Conservation (phyloP, 2,888 invertebrate species). For the Oligia fasciuncula region DNA sequence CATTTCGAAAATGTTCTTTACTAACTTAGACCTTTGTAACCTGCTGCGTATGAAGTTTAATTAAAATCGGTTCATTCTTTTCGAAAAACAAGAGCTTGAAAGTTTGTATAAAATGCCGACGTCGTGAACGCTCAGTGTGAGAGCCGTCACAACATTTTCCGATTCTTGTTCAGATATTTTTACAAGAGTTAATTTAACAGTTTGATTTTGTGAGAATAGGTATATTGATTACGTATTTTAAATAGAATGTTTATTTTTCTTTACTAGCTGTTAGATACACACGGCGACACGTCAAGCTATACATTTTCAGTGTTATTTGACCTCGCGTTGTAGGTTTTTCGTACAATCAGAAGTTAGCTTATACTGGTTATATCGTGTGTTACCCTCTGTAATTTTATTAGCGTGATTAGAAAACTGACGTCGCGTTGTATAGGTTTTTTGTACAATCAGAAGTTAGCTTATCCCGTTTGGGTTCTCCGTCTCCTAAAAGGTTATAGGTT, state of each 20-base stretch:
- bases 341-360: no score
- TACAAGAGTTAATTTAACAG: conserved; percentile 18
- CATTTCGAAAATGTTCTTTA: no score
- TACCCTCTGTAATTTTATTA: no score
- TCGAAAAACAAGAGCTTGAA: no score
- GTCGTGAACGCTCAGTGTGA: neutral
- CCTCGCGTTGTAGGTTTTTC: no score
- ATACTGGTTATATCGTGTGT: neutral
- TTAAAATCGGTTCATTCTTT: no score
- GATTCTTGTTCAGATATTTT: conserved; percentile 44
- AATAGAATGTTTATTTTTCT: neutral
- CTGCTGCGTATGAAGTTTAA: no score
- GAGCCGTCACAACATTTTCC: neutral
- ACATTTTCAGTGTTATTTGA: neutral
- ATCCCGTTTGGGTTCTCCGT: neutral
- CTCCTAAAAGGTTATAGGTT: neutral
- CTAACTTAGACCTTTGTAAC: no score
- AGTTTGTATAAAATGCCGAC: no score
- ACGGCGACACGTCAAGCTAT: neutral
- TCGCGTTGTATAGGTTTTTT: neutral
- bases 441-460: no score
- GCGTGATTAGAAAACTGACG: neutral
- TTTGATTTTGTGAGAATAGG: conserved; percentile 26
- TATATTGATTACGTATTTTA: neutral
- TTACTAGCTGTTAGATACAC: neutral